Evolutionary conservation across 2,113 vertebrate species (phyloP).

Genomic region (Malurus cyaneus): DNA sequence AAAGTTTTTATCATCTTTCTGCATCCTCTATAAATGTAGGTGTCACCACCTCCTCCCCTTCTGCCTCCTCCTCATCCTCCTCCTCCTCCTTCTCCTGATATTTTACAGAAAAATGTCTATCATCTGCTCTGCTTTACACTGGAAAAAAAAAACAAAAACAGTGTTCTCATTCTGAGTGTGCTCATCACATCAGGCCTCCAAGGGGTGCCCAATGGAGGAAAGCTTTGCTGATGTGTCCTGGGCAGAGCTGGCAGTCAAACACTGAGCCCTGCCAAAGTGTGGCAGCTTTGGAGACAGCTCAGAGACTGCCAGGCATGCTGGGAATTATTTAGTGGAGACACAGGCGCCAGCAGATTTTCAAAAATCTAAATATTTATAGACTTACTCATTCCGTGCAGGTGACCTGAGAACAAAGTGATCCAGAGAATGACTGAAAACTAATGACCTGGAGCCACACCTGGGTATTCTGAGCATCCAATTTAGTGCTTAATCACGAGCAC

Average conservation of each 20-base stretch:
- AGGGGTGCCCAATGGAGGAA: neutral
- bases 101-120: neutral
- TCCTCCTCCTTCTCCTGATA: neutral
- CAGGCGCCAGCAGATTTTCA: neutral
- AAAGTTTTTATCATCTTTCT: neutral
- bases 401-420: neutral
- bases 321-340: neutral
- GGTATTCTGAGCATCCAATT: neutral
- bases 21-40: neutral
- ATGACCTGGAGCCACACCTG: neutral
- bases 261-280: neutral
- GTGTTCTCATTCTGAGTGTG: neutral
- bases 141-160: too few relatives aligned
- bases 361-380: neutral
- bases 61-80: neutral
- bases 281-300: neutral
- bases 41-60: neutral
- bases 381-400: neutral
- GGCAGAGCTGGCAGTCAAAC: neutral
- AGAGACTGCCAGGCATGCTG: neutral
- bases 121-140: neutral
- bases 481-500: neutral
- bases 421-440: neutral
- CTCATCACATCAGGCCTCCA: neutral
- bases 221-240: neutral